Conservation (phyloP, 2,888 invertebrate genomes). For the Nomada ruficornis region DNA sequence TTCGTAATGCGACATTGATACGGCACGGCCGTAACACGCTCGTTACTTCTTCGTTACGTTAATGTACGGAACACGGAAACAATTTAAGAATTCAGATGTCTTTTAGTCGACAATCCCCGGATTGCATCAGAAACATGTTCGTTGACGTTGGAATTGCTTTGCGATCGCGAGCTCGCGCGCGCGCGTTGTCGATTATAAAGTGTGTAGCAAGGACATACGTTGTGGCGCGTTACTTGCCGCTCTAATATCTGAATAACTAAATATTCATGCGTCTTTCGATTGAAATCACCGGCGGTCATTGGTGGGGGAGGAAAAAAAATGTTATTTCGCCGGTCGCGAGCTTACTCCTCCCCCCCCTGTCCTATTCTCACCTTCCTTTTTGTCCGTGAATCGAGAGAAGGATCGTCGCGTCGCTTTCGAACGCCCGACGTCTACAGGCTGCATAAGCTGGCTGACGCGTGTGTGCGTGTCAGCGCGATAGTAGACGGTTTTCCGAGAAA, state of each 20-base stretch:
- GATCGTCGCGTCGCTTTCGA: conserved; percentile 2
- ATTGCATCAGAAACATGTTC: conserved; percentile 69
- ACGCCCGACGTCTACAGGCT: conserved; percentile 14
- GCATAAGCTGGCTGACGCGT: background rate
- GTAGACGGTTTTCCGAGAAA: conserved; percentile 60
- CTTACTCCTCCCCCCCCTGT: background rate
- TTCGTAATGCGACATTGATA: conserved; percentile 48
- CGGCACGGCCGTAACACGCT: conserved; percentile 39
- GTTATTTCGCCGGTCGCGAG: conserved; percentile 15
- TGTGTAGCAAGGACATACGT: conserved; percentile 58
- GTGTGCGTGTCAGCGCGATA: background rate
- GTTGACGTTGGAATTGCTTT: conserved; percentile 41
- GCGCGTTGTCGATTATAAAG: conserved; percentile 53
- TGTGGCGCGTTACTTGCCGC: conserved; percentile 50
- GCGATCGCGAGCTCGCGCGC: conserved; percentile 30
- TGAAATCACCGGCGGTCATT: conserved; percentile 12
- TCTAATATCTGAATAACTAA: conserved; percentile 57
- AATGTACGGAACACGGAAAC: conserved; percentile 64
- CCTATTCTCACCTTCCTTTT: background rate
- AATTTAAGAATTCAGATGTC: conserved; percentile 65
- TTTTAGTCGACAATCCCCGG: conserved; percentile 42
- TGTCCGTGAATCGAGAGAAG: background rate
- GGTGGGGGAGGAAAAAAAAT: background rate
- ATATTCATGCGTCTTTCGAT: conserved; percentile 54
- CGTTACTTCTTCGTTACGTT: conserved; percentile 56